Evolutionary conservation across 2,113 vertebrate genomes (phyloP), one percentile per base, ranked within the genome.

Genomic region (Electrona antarctica): DNA sequence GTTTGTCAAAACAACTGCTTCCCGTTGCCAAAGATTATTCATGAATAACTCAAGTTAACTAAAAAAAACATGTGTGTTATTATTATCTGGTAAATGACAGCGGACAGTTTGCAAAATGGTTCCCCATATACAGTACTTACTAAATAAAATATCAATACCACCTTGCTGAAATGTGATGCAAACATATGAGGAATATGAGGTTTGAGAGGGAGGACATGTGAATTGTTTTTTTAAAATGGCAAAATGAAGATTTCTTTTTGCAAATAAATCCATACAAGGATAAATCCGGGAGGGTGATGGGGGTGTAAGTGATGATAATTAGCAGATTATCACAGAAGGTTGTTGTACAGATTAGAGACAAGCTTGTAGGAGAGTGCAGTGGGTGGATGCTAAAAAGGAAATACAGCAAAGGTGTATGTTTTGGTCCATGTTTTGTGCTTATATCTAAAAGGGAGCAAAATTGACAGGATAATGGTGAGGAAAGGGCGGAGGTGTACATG

Each of bases 391-490:
- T 70, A 45, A 83, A 81, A 41, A 41, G 33, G 73, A 76, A 79
- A 71, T 76, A 59, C 52, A 69, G 49, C 58, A 9, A 67, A 64
- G 45, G 45, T 56, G 33, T 21, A 6, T 41, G 33, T 41, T 41
- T 41, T 41, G 3, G 3, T 41, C 5, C 33, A 1, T 77, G 61
- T 67, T 64, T 72, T 74, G 78, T 85, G 85, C 74, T 84, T 83
- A 75, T 83, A 87, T 85, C 77, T 77, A 82, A 21, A 21, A 64
- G 65, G 71, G 73, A 77, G 75, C 61, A 67, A 76, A 75, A 81
- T 82, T 80, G 71, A 64, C 71, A 80, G 77, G 21, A 21, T 75
- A 77, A 82, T 64, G 81, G 80, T 49, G n/a, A 64, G 63, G 70
- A 33, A 71, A 73, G 64, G 14, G 46, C 33, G 67, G 64, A 66